Evolutionary conservation across 2,113 vertebrate genomes (phyloP).

Genomic region (Trematomus loennbergii): DNA sequence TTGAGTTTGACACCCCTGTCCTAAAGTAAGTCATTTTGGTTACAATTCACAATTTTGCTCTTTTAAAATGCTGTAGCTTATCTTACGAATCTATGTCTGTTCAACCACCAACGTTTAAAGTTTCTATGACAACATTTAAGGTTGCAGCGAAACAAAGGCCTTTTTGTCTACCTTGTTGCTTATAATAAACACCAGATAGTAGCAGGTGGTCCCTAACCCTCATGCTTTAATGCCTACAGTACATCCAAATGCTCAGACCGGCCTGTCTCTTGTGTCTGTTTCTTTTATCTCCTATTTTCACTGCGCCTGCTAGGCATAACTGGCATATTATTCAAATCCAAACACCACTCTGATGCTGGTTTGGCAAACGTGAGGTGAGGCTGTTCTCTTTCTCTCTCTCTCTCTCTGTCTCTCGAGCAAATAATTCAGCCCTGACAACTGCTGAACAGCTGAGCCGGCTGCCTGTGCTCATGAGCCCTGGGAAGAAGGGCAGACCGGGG

Average conservation of each 20-base stretch:
- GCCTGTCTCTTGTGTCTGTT: not conserved
- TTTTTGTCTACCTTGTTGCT: not conserved
- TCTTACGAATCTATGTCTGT: not conserved
- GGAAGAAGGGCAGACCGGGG: constrained; percentile 8
- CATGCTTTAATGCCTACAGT: not conserved
- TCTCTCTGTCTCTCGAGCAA: too few species aligned
- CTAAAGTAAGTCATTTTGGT: not conserved
- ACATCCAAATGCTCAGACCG: not conserved
- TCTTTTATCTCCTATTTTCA: constrained; percentile 17
- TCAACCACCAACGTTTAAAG: not conserved
- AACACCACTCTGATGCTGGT: constrained; percentile 19
- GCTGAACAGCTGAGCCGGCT: constrained; percentile 44
- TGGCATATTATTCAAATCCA: constrained; percentile 12
- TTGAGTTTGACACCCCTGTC: too few species aligned
- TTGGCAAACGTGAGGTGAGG: not conserved
- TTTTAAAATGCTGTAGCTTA: not conserved
- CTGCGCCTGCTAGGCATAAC: not conserved
- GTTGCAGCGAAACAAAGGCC: not conserved
- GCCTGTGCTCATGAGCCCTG: constrained; percentile 22
- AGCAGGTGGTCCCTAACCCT: not conserved
- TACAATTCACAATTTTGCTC: not conserved
- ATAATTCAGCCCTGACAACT: constrained; percentile 43
- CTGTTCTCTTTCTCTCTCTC: constrained; percentile 20
- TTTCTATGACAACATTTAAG: not conserved
- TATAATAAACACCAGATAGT: not conserved